Percentiles rank a stretch among this genome's conserved stretches.
These are phyloP conservation scores for Pungitius pungitius DNA, from an alignment of 2,113 vertebrate genomes.

Conservation along the genomic window DNA sequence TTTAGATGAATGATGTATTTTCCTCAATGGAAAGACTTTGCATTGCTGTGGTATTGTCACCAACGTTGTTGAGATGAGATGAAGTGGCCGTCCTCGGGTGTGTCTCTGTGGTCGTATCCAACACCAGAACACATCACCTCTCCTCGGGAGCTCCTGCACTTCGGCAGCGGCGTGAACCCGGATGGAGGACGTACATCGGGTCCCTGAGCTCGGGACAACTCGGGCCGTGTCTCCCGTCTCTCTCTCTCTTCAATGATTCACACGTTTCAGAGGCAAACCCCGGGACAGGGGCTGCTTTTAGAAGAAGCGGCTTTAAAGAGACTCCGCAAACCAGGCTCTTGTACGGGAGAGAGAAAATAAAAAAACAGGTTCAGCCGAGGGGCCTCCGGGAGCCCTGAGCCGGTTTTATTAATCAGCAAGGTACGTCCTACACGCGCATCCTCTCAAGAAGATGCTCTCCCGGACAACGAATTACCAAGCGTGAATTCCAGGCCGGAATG, in stretches of 20 bases:
- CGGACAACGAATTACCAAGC: conserved; percentile 28
- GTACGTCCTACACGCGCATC: conserved; percentile 36
- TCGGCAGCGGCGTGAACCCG: conserved; percentile 10
- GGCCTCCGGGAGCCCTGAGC: no score
- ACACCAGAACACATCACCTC: not conserved
- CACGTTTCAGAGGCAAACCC: conserved; percentile 63
- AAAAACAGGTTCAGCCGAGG: no score
- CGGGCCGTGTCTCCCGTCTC: conserved; percentile 24
- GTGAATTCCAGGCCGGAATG: conserved; percentile 36
- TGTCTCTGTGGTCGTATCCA: not conserved
- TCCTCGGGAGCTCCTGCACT: conserved; percentile 1
- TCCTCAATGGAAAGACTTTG: not conserved
- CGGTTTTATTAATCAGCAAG: conserved; percentile 50
- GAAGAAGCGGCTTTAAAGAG: conserved; percentile 64
- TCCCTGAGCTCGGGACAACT: conserved; percentile 41
- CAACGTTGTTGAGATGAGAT: not conserved
- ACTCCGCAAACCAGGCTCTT: conserved; percentile 50
- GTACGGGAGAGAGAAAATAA: conserved; percentile 77
- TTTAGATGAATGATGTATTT: not conserved
- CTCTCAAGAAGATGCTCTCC: conserved; percentile 48
- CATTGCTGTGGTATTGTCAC: not conserved
- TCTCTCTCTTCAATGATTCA: conserved; percentile 72
- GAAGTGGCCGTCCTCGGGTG: not conserved
- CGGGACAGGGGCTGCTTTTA: conserved; percentile 65
- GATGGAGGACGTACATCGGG: conserved; percentile 7